Evolutionary conservation across 1,140 invertebrate genomes (phyloP), one percentile per base, ranked within the genome.

Genomic region (Eupristina koningsbergeri): DNA sequence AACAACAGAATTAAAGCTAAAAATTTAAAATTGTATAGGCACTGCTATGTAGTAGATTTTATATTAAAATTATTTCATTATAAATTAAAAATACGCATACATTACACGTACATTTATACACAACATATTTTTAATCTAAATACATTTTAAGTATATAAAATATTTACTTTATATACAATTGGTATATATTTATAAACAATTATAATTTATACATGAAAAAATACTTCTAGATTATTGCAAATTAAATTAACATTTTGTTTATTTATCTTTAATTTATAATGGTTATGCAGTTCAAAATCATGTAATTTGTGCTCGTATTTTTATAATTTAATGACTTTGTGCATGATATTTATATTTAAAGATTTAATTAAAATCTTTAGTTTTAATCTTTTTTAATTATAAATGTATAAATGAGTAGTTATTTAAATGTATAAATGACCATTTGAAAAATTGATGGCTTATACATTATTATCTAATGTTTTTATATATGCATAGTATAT

Each of bases 151-250:
- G 50, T 71, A 83, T 77, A 83, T 73, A 81, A 74, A 81, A 81
- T 81, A 75, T 81, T 81, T 63, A 75, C 67, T 73, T 81, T 73
- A 74, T 81, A 75, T 81, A 81, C 80, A 64, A 39, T 64, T 74
- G 41, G n/a, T 45, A 58, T 50, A 39, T 81, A 73, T 61, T 50
- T 73, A 73, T 53, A 73, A 45, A 31, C 15, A 81, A 53, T 78
- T 39, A 69, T 41, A 47, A 50, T 78, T 47, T 80, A 47, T 69
- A 2, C 69, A 50, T 64, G 17, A 50, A 69, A n/a, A n/a, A 67
- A 69, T 45, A 34, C 5, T 34, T 69, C 11, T 22, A 29, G 71
- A 74, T 15, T 81, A 69, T 36, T 36, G 61, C 61, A 36, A 81
- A 15, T 69, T 39, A 29, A 50, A 50, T 45, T 64, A 45, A 47